A percentile compares a stretch with the other conserved stretches of the same genome.
Conservation (phyloP, 2,888 invertebrate genomes). For the Napeogenes inachia region DNA sequence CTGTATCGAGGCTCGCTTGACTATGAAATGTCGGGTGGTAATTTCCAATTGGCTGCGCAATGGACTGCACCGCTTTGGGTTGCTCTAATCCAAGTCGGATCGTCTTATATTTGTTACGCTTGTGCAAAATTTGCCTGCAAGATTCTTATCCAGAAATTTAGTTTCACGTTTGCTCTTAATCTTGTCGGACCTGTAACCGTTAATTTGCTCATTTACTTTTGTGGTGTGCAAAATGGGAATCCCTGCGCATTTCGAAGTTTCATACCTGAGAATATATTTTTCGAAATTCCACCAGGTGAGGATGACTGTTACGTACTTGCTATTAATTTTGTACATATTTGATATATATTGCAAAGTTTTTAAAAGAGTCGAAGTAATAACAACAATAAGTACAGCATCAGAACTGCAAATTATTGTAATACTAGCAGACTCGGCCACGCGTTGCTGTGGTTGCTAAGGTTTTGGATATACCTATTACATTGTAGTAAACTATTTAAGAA, state of each 20-base stretch:
- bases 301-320: background rate
- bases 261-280: slow-evolving; percentile 91
- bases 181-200: slow-evolving; percentile 86
- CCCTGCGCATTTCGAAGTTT: slow-evolving; percentile 81
- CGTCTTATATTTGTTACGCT: slow-evolving; percentile 82
- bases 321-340: too few relatives aligned
- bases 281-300: slow-evolving; percentile 84
- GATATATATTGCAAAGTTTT: too few relatives aligned
- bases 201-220: slow-evolving; percentile 81
- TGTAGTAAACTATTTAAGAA: too few relatives aligned
- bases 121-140: slow-evolving; percentile 90
- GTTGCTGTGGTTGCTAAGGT: too few relatives aligned
- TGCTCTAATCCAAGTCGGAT: slow-evolving; percentile 79
- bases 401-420: too few relatives aligned
- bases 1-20: slow-evolving; percentile 55
- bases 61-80: slow-evolving; percentile 76
- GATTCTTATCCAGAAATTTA: slow-evolving; percentile 91
- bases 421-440: too few relatives aligned
- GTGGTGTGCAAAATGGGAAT: slow-evolving; percentile 80
- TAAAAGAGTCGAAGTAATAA: too few relatives aligned
- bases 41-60: slow-evolving; percentile 44
- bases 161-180: slow-evolving; percentile 89
- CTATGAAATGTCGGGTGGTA: slow-evolving; percentile 52
- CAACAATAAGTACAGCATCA: too few relatives aligned
- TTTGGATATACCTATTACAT: too few relatives aligned